These are phyloP conservation scores for Tenthredo livida DNA, from an alignment of 2,888 invertebrate genomes.

Conservation along the genomic window DNA sequence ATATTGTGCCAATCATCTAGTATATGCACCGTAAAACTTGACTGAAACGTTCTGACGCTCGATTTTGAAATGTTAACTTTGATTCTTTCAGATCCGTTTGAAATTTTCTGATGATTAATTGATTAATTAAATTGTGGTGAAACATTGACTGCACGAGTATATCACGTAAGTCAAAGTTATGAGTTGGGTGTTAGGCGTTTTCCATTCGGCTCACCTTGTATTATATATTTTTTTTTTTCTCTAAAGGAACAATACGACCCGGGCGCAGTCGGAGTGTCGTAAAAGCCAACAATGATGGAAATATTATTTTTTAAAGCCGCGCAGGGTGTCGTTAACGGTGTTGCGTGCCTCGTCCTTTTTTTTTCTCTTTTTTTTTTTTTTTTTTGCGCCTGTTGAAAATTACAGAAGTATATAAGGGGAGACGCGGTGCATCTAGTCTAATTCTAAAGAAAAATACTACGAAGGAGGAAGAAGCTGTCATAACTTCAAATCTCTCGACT, in stretches of 20 bases:
- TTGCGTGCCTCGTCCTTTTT: constrained; percentile 54
- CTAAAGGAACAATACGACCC: constrained; percentile 62
- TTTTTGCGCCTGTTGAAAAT: constrained; percentile 31
- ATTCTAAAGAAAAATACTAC: constrained; percentile 34
- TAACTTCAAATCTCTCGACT: constrained; percentile 18
- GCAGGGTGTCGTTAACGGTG: constrained; percentile 71
- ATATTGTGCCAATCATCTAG: no score
- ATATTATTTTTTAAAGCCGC: constrained; percentile 75
- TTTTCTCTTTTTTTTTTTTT: background rate
- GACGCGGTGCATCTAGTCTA: constrained; percentile 37
- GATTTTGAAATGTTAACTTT: background rate
- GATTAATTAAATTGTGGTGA: background rate
- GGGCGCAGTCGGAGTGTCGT: constrained; percentile 60
- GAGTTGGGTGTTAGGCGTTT: background rate
- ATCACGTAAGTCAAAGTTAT: background rate
- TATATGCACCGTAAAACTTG: background rate
- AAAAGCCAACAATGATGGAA: constrained; percentile 75
- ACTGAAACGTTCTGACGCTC: no score
- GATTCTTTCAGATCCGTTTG: background rate
- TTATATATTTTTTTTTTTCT: constrained; percentile 54
- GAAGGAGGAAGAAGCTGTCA: constrained; percentile 4
- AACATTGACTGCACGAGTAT: background rate
- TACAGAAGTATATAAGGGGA: constrained; percentile 22
- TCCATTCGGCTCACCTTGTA: constrained; percentile 13
- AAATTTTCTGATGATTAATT: background rate